Conservation (phyloP, 2,113 vertebrate genomes). For the Amphiprion percula region DNA sequence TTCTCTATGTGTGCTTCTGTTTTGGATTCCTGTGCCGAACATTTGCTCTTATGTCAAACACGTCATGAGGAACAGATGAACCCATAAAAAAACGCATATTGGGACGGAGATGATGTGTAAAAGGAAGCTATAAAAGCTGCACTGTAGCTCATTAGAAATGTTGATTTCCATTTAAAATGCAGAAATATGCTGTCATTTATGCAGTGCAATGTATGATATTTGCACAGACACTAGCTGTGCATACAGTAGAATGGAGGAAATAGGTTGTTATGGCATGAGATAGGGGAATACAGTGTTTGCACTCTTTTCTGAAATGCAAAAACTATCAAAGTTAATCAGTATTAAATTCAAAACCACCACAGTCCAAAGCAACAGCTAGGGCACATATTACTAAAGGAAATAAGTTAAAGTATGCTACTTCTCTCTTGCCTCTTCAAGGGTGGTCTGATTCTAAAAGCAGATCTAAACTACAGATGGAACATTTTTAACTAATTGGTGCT, state of each 20-base stretch:
- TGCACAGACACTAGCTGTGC: too few species aligned
- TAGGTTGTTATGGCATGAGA: background rate
- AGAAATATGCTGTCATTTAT: background rate
- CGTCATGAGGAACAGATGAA: conserved; percentile 13
- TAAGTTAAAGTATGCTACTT: background rate
- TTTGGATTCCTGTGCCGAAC: conserved; percentile 29
- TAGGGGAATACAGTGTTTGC: too few species aligned
- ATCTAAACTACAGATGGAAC: conserved; percentile 56
- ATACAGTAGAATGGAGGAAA: background rate
- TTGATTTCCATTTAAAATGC: background rate
- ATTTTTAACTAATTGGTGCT: conserved; percentile 51
- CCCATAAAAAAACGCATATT: background rate
- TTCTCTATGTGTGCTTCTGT: conserved; percentile 5
- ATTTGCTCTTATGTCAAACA: conserved; percentile 48
- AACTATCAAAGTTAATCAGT: background rate
- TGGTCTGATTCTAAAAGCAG: conserved; percentile 27
- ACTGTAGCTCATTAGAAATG: background rate
- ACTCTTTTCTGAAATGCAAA: too few species aligned
- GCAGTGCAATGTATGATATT: background rate
- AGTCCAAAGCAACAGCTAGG: background rate
- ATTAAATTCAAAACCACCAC: background rate
- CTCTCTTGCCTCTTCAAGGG: conserved; percentile 3
- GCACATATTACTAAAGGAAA: background rate
- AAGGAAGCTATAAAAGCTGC: background rate
- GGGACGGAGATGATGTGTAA: conserved; percentile 2